These are phyloP conservation scores for Acanthurus lineatus DNA, from an alignment of 2,797 vertebrate species.

Conservation along the genomic window DNA sequence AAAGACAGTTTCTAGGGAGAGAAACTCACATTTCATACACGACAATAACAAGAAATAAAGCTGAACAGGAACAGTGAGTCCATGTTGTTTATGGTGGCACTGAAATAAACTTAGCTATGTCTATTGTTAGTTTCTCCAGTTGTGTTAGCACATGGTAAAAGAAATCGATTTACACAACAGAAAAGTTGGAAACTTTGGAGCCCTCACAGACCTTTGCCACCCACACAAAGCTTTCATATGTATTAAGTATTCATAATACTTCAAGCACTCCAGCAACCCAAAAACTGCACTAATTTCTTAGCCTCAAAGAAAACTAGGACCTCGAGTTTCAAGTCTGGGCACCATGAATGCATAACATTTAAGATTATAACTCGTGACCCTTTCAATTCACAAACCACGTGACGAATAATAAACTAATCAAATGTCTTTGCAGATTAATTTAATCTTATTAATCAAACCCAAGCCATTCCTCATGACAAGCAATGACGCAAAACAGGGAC, in stretches of 20 bases:
- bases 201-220: too few relatives aligned
- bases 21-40: not conserved
- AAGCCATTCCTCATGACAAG: not conserved
- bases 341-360: not conserved
- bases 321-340: not conserved
- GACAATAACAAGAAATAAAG: not conserved
- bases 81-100: not conserved
- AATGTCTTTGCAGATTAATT: fast-evolving
- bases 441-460: not conserved
- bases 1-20: not conserved
- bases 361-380: not conserved
- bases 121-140: not conserved
- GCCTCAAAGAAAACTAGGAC: too few relatives aligned
- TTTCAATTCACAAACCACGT: not conserved
- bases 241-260: not conserved
- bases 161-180: not conserved
- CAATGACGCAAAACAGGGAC: constrained; percentile 10
- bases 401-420: not conserved
- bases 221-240: not conserved
- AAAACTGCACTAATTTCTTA: too few relatives aligned
- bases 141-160: not conserved
- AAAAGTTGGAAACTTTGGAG: not conserved
- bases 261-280: not conserved
- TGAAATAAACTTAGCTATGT: not conserved
- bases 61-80: not conserved